Evolutionary conservation across 1,140 invertebrate species (phyloP), one percentile per base, ranked within the genome.

Genomic region (Saxidomus purpurata): DNA sequence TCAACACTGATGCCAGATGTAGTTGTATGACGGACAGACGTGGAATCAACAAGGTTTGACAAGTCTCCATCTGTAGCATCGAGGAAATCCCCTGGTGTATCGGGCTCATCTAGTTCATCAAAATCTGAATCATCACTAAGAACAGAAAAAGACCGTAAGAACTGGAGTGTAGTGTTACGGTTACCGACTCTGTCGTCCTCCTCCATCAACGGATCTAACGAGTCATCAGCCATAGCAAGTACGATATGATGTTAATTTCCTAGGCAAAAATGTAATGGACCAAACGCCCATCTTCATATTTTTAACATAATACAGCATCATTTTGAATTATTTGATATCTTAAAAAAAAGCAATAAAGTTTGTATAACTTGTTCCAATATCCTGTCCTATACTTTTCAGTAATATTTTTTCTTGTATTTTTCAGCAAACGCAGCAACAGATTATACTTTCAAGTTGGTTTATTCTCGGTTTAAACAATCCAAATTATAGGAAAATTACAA

Each of bases 81-180:
- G 0, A 83, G 8, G 13, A 55, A 52, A 38, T 63, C 52, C 1
- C 52, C 74, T 22, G 69, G 80, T 4, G 87, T 89, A 22, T 89
- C 79, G 15, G 80, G 79, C 36, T 89, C 87, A 40, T 83, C 87
- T 61, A 89, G 52, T 63, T 89, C 87, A 63, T 89, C 87, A 61
- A 89, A 89, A 63, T 89, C 87, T 15, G 87, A 89, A 34, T 89
- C 87, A 83, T 89, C 87, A 63, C 87, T 89, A 69, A 89, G 63
- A 59, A 89, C 71, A 83, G 87, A 89, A 43, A 89, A 89, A 63
- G 87, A 83, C 0, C 81, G 80, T 61, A 89, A 84, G 47, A 89
- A 89, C 43, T 83, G 40, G 22, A 47, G 63, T 9, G 87, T 89
- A 11, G 87, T 89, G 43, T 89, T 77, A 43, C 11, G 25, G 1